phyloP scores from a whole-genome alignment of 2,113 vertebrate species.

The Romanogobio albipinnatus region DNA sequence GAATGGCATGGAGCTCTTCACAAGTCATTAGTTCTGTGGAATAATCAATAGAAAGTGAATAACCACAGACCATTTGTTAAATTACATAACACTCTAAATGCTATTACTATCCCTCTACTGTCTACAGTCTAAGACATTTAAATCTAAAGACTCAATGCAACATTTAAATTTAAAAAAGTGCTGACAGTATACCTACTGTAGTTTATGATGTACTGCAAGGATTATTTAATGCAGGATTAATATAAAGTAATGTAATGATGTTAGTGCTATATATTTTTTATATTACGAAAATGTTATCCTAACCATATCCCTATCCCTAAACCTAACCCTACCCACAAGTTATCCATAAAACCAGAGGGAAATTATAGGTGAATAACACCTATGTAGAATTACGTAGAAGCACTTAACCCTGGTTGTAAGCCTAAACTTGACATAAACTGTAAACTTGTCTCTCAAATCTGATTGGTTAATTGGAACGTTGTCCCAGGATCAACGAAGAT shows the following conservation, averaged over 20 bases:
- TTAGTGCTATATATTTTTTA: constrained; percentile 4
- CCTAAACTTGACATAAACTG: no score
- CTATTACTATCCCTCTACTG: neutral
- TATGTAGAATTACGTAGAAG: no score
- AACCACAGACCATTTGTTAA: neutral
- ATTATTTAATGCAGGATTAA: neutral
- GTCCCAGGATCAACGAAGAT: no score
- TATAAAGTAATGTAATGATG: neutral
- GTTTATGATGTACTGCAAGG: neutral
- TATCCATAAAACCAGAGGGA: no score
- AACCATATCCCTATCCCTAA: no score
- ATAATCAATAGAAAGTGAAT: constrained; percentile 55
- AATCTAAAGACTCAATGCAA: neutral
- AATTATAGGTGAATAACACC: no score
- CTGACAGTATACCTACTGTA: neutral
- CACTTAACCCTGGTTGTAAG: no score
- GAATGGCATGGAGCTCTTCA: constrained; percentile 92
- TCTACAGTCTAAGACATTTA: neutral
- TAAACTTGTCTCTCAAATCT: no score
- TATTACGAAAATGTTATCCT: no score
- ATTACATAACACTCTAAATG: constrained; percentile 14
- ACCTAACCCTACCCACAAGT: no score
- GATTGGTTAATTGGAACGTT: no score
- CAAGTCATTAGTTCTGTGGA: constrained; percentile 89
- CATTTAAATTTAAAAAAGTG: neutral